A percentile compares a stretch with the other conserved stretches of the same genome.
These are phyloP conservation scores for Standfussiana lucernea DNA, from an alignment of 2,888 invertebrate genomes.

Conservation along the genomic window DNA sequence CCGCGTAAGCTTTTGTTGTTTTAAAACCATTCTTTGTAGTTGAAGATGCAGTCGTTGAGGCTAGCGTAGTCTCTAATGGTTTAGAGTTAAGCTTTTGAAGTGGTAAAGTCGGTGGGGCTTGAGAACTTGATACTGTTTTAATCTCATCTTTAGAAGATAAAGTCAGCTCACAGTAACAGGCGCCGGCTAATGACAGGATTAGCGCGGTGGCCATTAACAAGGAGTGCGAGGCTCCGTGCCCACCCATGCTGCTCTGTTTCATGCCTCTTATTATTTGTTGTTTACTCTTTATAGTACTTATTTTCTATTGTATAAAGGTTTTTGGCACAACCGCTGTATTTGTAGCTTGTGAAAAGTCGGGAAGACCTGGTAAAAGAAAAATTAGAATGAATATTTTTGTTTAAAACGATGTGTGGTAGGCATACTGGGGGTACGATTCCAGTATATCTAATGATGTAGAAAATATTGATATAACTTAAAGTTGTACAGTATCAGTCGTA, in stretches of 20 bases:
- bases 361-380: conserved; percentile 53
- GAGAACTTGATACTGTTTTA: conserved; percentile 78
- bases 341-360: conserved; percentile 29
- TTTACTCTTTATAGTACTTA: conserved; percentile 22
- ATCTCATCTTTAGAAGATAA: conserved; percentile 75
- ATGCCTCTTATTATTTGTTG: conserved; percentile 50
- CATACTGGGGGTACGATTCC: background rate
- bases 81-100: conserved; percentile 75
- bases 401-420: background rate
- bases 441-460: background rate
- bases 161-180: conserved; percentile 76
- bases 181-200: conserved; percentile 80
- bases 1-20: conserved; percentile 82
- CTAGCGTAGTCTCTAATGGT: conserved; percentile 80
- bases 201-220: conserved; percentile 76
- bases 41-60: conserved; percentile 78
- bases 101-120: conserved; percentile 73
- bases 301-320: conserved; percentile 23
- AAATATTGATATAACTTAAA: background rate
- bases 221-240: conserved; percentile 66
- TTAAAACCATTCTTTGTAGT: conserved; percentile 83
- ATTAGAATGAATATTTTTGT: background rate
- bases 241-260: conserved; percentile 67
- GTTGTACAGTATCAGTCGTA: background rate
- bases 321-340: conserved; percentile 58